A percentile compares a stretch with the other conserved stretches of the same genome.
Evolutionary conservation across 2,888 invertebrate genomes (phyloP).

Genomic region (Phyllotreta striolata): DNA sequence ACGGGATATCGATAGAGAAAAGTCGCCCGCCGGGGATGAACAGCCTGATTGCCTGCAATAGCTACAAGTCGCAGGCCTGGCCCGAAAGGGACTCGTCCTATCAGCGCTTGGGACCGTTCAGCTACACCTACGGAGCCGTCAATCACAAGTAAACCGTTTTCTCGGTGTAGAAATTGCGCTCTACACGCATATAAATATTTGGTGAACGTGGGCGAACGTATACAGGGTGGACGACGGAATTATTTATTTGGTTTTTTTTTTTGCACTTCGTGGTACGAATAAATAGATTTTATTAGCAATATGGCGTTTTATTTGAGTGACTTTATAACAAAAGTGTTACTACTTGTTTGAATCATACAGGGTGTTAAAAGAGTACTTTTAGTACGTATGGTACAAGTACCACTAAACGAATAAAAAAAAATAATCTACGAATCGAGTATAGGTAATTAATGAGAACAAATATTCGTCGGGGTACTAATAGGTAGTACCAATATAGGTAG

Average conservation of each 20-base stretch:
- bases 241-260: background rate
- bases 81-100: slow-evolving; percentile 55
- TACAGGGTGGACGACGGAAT: background rate
- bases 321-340: too few species aligned
- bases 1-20: slow-evolving; percentile 70
- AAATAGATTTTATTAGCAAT: too few species aligned
- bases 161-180: slow-evolving; percentile 6
- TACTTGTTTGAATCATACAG: too few species aligned
- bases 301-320: too few species aligned
- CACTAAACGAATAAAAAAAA: too few species aligned
- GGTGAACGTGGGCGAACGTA: background rate
- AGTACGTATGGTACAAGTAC: background rate
- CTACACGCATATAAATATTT: slow-evolving; percentile 43
- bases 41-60: slow-evolving; percentile 78
- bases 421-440: too few species aligned
- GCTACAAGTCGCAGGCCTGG: slow-evolving; percentile 74
- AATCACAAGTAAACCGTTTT: slow-evolving; percentile 1
- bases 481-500: too few species aligned
- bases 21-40: slow-evolving; percentile 77
- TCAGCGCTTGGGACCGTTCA: slow-evolving; percentile 62
- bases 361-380: too few species aligned
- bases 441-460: too few species aligned
- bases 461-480: too few species aligned
- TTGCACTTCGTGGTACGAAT: too few species aligned
- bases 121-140: slow-evolving; percentile 62